Conservation (phyloP, 2,888 invertebrate species). For the Acleris sparsana region DNA sequence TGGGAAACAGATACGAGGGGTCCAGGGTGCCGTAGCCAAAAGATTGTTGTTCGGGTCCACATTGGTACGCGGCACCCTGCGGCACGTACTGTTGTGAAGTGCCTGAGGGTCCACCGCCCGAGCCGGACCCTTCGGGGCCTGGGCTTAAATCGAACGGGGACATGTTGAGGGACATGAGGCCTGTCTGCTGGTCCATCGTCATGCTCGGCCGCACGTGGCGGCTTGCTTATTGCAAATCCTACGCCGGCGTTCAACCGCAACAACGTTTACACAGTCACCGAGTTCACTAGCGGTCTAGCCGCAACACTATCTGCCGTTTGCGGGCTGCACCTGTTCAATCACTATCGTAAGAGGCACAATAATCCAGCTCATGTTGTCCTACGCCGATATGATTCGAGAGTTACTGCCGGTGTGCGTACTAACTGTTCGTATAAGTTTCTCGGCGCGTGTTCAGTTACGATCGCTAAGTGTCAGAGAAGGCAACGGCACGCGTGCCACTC, state of each 20-base stretch:
- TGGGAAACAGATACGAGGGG: slow-evolving; percentile 87
- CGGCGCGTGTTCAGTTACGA: slow-evolving; percentile 73
- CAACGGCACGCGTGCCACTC: slow-evolving; percentile 69
- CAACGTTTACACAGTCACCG: slow-evolving; percentile 82
- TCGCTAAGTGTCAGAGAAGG: slow-evolving; percentile 60
- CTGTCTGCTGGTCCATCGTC: slow-evolving; percentile 92
- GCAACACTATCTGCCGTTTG: slow-evolving; percentile 81
- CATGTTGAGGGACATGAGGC: slow-evolving; percentile 94
- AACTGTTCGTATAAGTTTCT: slow-evolving; percentile 56
- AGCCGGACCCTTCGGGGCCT: slow-evolving; percentile 88
- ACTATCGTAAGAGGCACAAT: slow-evolving; percentile 74
- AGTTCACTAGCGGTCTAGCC: slow-evolving; percentile 82
- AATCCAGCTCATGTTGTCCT: slow-evolving; percentile 81
- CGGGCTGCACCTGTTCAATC: slow-evolving; percentile 80
- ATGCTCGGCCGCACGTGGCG: slow-evolving; percentile 80
- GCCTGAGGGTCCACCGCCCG: slow-evolving; percentile 75
- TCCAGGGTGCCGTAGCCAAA: slow-evolving; percentile 84
- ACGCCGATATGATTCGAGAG: slow-evolving; percentile 48
- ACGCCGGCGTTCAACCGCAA: slow-evolving; percentile 79
- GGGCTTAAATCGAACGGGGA: slow-evolving; percentile 91
- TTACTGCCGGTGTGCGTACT: slow-evolving; percentile 47
- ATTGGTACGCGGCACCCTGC: slow-evolving; percentile 77
- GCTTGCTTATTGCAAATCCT: slow-evolving; percentile 72
- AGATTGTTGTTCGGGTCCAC: slow-evolving; percentile 76
- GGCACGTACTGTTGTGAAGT: slow-evolving; percentile 83